Percentiles rank a stretch among this genome's conserved stretches.
These are phyloP conservation scores for Eupithecia exiguata DNA, from an alignment of 2,888 invertebrate genomes.

Conservation along the genomic window DNA sequence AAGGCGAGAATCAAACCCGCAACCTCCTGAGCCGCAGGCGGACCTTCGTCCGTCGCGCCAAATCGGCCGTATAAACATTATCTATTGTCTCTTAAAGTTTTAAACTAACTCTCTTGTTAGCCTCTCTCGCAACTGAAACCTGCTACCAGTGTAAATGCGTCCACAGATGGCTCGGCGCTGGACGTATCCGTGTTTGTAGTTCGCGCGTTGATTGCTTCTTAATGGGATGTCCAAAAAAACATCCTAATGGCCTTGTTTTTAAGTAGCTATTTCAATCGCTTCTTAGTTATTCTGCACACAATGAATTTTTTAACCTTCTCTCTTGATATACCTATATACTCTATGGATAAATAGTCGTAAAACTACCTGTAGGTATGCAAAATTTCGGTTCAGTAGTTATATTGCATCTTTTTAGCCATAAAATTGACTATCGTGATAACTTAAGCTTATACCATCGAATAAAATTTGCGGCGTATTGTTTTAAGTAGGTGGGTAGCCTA, in stretches of 20 bases:
- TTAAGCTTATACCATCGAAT: not conserved
- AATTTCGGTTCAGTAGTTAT: too few species aligned
- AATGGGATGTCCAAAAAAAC: conserved; percentile 25
- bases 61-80: too few species aligned
- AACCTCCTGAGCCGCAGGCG: too few species aligned
- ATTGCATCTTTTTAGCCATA: not conserved
- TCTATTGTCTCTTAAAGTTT: not conserved
- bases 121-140: not conserved
- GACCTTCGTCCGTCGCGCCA: too few species aligned
- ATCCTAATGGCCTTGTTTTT: not conserved
- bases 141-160: conserved; percentile 4
- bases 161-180: conserved; percentile 18
- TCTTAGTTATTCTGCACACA: not conserved
- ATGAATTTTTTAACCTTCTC: not conserved
- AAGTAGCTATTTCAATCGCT: not conserved
- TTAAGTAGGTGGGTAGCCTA: not conserved
- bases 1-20: too few species aligned
- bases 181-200: conserved; percentile 33
- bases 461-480: not conserved
- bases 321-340: not conserved
- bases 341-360: too few species aligned
- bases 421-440: not conserved
- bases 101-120: not conserved
- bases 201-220: conserved; percentile 35
- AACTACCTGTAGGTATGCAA: too few species aligned